Conservation (phyloP, 2,113 vertebrate genomes). For the Pollachius pollachius region DNA sequence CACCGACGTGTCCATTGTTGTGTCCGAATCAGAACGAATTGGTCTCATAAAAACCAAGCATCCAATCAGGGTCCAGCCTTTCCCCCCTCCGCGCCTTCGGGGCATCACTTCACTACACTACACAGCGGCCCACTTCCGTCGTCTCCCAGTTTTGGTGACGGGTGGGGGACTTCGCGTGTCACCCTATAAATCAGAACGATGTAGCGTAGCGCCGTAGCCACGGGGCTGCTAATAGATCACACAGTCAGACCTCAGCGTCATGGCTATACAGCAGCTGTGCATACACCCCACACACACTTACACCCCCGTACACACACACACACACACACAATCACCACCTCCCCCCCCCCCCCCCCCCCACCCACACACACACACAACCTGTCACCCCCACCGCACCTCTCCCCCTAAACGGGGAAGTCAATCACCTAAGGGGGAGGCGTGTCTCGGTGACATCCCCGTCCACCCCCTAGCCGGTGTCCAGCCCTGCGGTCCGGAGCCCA, state of each 20-base stretch:
- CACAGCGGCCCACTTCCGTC: no score
- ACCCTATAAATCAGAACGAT: conserved; percentile 54
- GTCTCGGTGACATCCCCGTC: conserved; percentile 27
- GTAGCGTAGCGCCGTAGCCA: conserved; percentile 28
- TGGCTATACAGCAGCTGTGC: conserved; percentile 52
- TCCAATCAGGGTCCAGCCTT: no score
- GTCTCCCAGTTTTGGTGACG: no score
- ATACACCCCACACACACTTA: background rate
- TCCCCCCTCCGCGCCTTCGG: no score
- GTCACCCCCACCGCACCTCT: no score
- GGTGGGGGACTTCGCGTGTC: conserved; percentile 24
- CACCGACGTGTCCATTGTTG: no score
- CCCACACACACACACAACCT: no score
- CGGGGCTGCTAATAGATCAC: conserved; percentile 63
- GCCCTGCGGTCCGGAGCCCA: conserved; percentile 31
- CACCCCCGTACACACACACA: no score
- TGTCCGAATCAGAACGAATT: no score
- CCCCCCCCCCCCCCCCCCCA: conserved; percentile 11
- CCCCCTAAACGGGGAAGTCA: conserved; percentile 50
- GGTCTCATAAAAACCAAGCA: no score
- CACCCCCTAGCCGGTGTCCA: conserved; percentile 40
- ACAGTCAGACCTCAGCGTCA: conserved; percentile 53
- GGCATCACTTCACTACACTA: no score
- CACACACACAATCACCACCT: conserved; percentile 15
- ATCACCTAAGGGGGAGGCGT: conserved; percentile 40